These are phyloP conservation scores for Tribolium castaneum DNA, from an alignment of 1,140 invertebrate genomes.

Conservation along the genomic window DNA sequence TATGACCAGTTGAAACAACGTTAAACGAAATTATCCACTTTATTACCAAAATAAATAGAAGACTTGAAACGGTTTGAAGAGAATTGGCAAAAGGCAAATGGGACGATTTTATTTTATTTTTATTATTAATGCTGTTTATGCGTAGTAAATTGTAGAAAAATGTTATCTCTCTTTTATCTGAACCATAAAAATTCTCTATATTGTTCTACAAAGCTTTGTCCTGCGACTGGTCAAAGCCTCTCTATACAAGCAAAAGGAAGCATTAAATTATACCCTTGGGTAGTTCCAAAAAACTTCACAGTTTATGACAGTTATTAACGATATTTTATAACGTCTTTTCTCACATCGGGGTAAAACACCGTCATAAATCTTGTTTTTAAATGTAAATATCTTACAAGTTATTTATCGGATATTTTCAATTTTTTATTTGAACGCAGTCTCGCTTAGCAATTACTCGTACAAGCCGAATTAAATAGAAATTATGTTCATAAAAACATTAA, in stretches of 20 bases:
- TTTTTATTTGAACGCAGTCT: too few relatives aligned
- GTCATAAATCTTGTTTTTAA: slow-evolving; percentile 37
- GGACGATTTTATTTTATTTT: neutral
- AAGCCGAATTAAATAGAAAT: slow-evolving; percentile 9
- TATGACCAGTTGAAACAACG: slow-evolving; percentile 37
- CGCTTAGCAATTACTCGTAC: neutral
- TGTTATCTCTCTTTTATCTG: slow-evolving; percentile 11
- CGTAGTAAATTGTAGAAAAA: neutral
- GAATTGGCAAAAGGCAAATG: neutral
- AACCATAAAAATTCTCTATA: neutral
- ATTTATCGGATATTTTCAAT: neutral
- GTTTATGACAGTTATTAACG: slow-evolving; percentile 43
- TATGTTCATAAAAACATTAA: slow-evolving; percentile 4
- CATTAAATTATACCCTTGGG: slow-evolving; percentile 42
- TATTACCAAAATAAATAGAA: neutral
- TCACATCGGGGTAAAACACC: slow-evolving; percentile 15
- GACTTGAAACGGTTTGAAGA: neutral
- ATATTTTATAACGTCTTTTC: slow-evolving; percentile 40
- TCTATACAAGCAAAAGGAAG: slow-evolving; percentile 33
- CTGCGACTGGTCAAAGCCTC: slow-evolving; percentile 36
- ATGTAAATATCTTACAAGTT: slow-evolving; percentile 25
- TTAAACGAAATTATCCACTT: slow-evolving; percentile 41
- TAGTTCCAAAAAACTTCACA: slow-evolving; percentile 33
- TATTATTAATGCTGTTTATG: slow-evolving; percentile 15
- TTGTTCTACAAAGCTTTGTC: slow-evolving; percentile 35